These are phyloP conservation scores for Vanacampus margaritifer DNA, from an alignment of 2,113 vertebrate species.

Conservation along the genomic window DNA sequence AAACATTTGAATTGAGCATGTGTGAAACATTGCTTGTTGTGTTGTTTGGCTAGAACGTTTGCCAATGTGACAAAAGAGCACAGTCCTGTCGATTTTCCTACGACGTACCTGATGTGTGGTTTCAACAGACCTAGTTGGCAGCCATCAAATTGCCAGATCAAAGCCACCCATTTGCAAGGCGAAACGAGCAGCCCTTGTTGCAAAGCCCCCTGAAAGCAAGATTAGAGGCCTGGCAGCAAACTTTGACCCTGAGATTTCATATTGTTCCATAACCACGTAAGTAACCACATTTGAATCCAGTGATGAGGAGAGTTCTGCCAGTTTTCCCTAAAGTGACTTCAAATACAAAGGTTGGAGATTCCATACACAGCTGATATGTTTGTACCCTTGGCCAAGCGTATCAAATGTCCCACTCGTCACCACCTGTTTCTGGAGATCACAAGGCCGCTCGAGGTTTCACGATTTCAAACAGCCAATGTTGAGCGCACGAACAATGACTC, in stretches of 20 bases:
- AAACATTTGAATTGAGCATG: too few relatives aligned
- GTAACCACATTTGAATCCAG: too few relatives aligned
- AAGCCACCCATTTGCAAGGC: slow-evolving; percentile 44
- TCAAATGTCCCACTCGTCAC: slow-evolving; percentile 32
- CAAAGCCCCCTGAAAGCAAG: slow-evolving; percentile 40
- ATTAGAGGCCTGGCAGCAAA: slow-evolving; percentile 57
- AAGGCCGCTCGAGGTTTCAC: not conserved
- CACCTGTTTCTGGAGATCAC: slow-evolving; percentile 8
- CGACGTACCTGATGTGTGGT: slow-evolving; percentile 29
- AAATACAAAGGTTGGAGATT: slow-evolving; percentile 48
- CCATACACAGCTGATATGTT: slow-evolving; percentile 33
- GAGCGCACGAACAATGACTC: slow-evolving; percentile 2
- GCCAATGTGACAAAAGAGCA: too few relatives aligned
- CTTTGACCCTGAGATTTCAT: slow-evolving; percentile 57
- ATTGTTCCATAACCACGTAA: slow-evolving; percentile 10
- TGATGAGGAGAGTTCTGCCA: slow-evolving; percentile 16
- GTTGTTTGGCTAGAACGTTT: too few relatives aligned
- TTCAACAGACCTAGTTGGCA: slow-evolving; percentile 40
- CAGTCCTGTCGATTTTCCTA: slow-evolving; percentile 1
- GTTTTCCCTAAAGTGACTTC: slow-evolving; percentile 35
- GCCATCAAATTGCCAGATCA: slow-evolving; percentile 19
- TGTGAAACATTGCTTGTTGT: too few relatives aligned
- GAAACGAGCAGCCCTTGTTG: slow-evolving; percentile 30
- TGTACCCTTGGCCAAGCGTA: slow-evolving; percentile 27
- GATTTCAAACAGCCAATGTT: slow-evolving; percentile 23